These are phyloP conservation scores for Hyperoodon ampullatus DNA, from an alignment of 2,113 vertebrate genomes.

Conservation along the genomic window DNA sequence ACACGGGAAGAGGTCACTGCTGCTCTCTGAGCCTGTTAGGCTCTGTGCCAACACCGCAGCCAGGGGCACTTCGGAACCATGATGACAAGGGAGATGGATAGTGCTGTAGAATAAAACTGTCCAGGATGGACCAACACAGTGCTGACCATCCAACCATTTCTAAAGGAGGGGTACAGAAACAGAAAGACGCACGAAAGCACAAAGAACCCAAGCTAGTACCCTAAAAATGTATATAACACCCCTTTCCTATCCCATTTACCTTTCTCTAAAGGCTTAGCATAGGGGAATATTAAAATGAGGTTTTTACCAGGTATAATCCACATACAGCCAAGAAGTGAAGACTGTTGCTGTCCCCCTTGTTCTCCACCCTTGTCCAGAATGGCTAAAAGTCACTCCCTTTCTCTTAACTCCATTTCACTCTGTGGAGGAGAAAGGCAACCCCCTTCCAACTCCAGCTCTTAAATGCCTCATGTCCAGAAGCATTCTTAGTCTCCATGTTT, in stretches of 20 bases:
- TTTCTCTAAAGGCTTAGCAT: conserved; percentile 12
- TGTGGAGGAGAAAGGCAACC: conserved; percentile 9
- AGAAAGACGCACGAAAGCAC: conserved; percentile 59
- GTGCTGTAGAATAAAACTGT: conserved; percentile 69
- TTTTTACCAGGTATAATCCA: neutral
- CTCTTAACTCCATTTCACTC: neutral
- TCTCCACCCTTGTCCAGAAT: neutral
- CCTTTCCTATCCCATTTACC: neutral
- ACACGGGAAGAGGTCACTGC: neutral
- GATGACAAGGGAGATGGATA: conserved; percentile 30
- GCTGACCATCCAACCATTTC: conserved; percentile 52
- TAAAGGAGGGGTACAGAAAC: conserved; percentile 59
- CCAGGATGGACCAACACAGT: conserved; percentile 5
- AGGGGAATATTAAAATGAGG: neutral
- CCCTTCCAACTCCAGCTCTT: neutral
- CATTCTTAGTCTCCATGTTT: conserved; percentile 55
- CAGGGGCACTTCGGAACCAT: conserved; percentile 53
- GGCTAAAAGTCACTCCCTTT: neutral
- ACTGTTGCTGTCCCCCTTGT: neutral
- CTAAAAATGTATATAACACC: neutral
- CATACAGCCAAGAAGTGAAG: neutral
- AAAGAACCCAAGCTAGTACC: neutral
- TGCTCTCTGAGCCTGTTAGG: neutral
- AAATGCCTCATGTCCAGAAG: conserved; percentile 33
- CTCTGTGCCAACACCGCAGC: conserved; percentile 25